A percentile compares a stretch with the other conserved stretches of the same genome.
Conservation (phyloP, 2,113 vertebrate genomes). For the Panthera tigris region DNA sequence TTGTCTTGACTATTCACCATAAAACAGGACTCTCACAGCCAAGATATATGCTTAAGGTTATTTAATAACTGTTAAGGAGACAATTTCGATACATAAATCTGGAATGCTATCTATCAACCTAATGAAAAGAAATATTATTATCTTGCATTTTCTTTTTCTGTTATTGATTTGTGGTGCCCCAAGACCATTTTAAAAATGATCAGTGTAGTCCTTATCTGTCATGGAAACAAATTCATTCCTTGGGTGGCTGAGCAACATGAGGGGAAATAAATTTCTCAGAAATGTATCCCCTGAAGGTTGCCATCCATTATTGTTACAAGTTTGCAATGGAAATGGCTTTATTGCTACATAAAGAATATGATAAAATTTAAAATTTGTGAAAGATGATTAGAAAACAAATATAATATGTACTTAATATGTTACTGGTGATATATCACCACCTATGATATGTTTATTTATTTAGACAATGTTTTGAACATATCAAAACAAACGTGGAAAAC, state of each 20-base stretch:
- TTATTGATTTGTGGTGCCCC: constrained; percentile 73
- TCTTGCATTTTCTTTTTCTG: constrained; percentile 61
- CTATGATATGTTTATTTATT: constrained; percentile 79
- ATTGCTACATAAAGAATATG: constrained; percentile 73
- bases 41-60: constrained; percentile 58
- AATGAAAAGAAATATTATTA: constrained; percentile 72
- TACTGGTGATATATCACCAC: constrained; percentile 66
- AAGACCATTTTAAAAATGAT: constrained; percentile 82
- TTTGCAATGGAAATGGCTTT: constrained; percentile 83
- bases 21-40: neutral
- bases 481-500: constrained; percentile 67
- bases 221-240: constrained; percentile 81
- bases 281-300: constrained; percentile 82
- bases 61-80: constrained; percentile 76
- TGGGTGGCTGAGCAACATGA: constrained; percentile 82
- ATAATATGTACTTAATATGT: constrained; percentile 75
- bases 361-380: constrained; percentile 82
- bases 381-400: constrained; percentile 81
- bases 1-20: constrained; percentile 27
- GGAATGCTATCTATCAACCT: constrained; percentile 50
- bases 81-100: constrained; percentile 50
- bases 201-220: constrained; percentile 81
- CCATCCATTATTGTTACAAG: constrained; percentile 84
- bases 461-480: constrained; percentile 71
- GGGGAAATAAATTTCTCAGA: constrained; percentile 85